Base-by-base conservation (phyloP, 2,113 vertebrate genomes). In the Oryzias woworae region DNA sequence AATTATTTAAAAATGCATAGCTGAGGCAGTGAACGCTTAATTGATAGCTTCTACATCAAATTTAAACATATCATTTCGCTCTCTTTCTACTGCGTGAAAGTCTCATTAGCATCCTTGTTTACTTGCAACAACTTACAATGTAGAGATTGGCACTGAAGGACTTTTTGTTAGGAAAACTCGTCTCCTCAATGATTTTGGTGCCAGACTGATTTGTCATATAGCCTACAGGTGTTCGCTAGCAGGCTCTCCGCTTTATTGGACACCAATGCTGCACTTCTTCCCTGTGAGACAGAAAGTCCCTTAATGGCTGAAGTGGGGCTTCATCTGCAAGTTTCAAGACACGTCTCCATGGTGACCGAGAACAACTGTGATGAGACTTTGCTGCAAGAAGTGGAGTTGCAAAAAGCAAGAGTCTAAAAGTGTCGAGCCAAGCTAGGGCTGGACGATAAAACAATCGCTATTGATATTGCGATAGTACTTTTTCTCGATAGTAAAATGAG, bases 1-100 rank as follows among this genome's bases (percentile, higher is more conserved):
- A 47, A 46, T 64, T 46, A 42, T 51, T 55, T 47, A 59, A 50
- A 71, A 49, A 53, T 57, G 62, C 49, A 55, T 36, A 54, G 47
- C 15, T 43, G 55, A 64, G 15, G n/a, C 20, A 55, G 51, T 20
- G 28, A n/a, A 47, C 45, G 41, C 26, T 50, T 53, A 43, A 28
- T 44, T 53, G 45, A 48, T 47, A 22, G 23, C 13, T 49, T 43
- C 8, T 22, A 13, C 49, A n/a, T 2, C 2, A 18, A n/a, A 47
- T 47, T 47, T 69, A 50, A n/a, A 24, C 50, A 18, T 18, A 58
- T 46, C 28, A 43, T 57, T 14, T 14, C 22, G 16, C 14, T 13
- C 14, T 63, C 41, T 53, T 15, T 63, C 52, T 55, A 36, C 2
- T 12, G 36, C 5, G 26, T 28, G 31, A 36, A 36, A 36, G 8